Evolutionary conservation across 2,113 vertebrate genomes (phyloP), one percentile per base, ranked within the genome.

Genomic region (Cheirogaleus medius): DNA sequence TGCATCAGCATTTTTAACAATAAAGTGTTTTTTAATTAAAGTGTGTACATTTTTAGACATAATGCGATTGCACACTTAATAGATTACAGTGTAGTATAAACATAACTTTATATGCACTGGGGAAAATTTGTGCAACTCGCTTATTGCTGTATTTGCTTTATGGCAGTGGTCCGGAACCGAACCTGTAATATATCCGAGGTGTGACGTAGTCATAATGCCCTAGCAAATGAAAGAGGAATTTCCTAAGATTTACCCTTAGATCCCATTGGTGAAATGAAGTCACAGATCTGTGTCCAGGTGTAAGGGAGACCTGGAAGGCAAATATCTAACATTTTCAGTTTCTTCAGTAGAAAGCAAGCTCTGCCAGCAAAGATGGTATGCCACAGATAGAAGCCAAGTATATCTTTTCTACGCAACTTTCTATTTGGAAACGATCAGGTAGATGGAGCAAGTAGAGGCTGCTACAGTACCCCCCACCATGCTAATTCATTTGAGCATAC

Each of bases 401-500:
- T 17, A n/a, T 64, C 14, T 85, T 87, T 60, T 69, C n/a, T 49
- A 2, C 9, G 66, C 15, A 56, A 21, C 56, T 49, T 73, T 23
- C 1, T 17, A 44, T n/a, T 42, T 39, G 71, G 58, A 93, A 66
- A 27, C 60, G 76, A 39, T 4, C 10, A 12, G 73, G 54, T 32
- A 71, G 34, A 3, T 6, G 21, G 12, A 93, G 27, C 14, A 18
- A 1, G 37, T 1, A 25, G 56, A 56, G 3, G 10, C 29, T 34
- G 1, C 34, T 29, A 0, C 23, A 0, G 10, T 17, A 9, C 20
- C 68, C 21, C 15, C 15, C 54, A 47, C 11, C 0, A 6, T 4
- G 5, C 25, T n/a, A 4, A 17, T 68, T 77, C 81, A 81, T 34
- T 32, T n/a, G 11, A 23, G 37, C 11, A 5, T 8, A 1, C 25